A percentile compares a stretch with the other conserved stretches of the same genome.
These are phyloP conservation scores for Mirounga angustirostris DNA, from an alignment of 2,113 vertebrate species.

Conservation along the genomic window DNA sequence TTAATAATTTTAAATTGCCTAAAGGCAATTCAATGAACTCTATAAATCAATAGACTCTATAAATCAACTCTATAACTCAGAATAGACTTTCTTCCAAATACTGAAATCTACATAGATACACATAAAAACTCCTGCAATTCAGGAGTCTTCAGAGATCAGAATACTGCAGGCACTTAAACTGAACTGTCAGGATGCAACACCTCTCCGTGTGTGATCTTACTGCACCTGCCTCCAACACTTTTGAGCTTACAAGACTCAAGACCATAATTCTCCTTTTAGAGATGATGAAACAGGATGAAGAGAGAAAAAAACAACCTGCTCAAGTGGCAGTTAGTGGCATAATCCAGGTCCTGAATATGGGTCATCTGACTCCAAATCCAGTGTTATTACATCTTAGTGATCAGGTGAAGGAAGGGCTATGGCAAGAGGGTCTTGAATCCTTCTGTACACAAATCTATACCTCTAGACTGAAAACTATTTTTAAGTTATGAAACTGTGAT, in stretches of 20 bases:
- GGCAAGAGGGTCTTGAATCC: background rate
- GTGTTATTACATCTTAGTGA: background rate
- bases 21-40: background rate
- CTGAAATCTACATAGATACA: background rate
- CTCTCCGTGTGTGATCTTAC: background rate
- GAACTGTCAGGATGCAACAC: background rate
- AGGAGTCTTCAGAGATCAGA: background rate
- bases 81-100: background rate
- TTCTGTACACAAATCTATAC: background rate
- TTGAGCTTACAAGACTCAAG: background rate
- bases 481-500: background rate
- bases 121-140: background rate
- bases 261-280: background rate
- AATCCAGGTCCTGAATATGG: background rate
- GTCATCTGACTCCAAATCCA: background rate
- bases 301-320: background rate
- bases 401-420: background rate
- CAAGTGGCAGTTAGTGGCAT: background rate
- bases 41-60: background rate
- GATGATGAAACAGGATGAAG: background rate
- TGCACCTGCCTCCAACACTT: background rate
- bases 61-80: background rate
- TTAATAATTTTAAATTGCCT: background rate
- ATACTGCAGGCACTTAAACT: too few species aligned
- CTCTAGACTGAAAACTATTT: background rate